phyloP scores from a whole-genome alignment of 2,113 vertebrate genomes.

The Circaetus cinerascens region DNA sequence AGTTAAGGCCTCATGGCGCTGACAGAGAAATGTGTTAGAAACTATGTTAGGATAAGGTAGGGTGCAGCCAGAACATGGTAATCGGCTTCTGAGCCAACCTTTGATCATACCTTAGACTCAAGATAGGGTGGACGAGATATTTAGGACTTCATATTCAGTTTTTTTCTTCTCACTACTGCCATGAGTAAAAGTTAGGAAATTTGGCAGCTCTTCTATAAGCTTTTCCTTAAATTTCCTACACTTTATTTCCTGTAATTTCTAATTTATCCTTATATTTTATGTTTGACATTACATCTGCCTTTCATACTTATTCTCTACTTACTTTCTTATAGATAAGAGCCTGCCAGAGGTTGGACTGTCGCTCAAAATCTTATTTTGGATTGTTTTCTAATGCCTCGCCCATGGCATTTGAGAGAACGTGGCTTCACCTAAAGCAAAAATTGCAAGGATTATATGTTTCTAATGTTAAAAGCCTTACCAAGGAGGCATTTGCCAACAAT shows the following conservation, averaged over 20 bases:
- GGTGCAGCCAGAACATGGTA: neutral
- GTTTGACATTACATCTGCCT: neutral
- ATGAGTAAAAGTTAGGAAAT: neutral
- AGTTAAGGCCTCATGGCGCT: neutral
- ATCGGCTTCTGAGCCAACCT: neutral
- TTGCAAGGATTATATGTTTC: neutral
- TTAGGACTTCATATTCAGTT: neutral
- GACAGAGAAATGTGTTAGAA: neutral
- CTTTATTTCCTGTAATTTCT: neutral
- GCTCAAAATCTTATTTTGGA: neutral
- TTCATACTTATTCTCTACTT: neutral
- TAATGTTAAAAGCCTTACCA: neutral
- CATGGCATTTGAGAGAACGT: neutral
- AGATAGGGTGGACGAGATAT: neutral
- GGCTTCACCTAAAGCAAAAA: neutral
- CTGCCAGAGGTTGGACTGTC: neutral
- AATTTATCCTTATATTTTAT: neutral
- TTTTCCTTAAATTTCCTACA: neutral
- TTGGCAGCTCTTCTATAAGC: neutral
- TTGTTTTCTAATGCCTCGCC: neutral
- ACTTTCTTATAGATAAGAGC: neutral
- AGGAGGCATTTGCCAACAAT: neutral
- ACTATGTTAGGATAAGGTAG: neutral
- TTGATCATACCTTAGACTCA: neutral
- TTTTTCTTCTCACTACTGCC: neutral